Evolutionary conservation across 2,797 vertebrate species (phyloP).

Genomic region (Pantherophis vulpinus): DNA sequence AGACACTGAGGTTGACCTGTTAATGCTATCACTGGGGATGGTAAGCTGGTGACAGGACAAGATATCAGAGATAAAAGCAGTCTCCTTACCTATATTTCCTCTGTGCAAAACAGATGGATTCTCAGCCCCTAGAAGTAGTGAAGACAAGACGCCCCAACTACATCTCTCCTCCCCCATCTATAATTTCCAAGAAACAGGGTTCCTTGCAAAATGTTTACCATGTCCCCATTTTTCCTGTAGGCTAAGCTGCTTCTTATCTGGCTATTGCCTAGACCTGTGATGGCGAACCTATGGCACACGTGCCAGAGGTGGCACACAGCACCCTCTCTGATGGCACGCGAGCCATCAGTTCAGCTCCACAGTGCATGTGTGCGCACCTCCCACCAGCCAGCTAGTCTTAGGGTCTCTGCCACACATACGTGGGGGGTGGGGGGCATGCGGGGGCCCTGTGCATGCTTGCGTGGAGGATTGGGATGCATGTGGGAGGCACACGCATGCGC

Average conservation of each 20-base stretch:
- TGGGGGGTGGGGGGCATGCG: too few species aligned
- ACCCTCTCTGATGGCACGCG: too few species aligned
- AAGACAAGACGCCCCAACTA: neutral
- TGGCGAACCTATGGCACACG: too few species aligned
- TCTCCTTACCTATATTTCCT: neutral
- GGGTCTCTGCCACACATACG: too few species aligned
- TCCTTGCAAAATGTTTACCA: neutral
- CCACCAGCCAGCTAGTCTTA: too few species aligned
- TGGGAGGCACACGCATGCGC: too few species aligned
- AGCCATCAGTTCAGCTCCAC: too few species aligned
- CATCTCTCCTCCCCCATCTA: neutral
- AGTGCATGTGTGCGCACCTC: too few species aligned
- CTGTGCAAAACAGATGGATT: neutral
- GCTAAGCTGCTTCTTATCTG: neutral
- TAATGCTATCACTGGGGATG: neutral
- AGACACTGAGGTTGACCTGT: conserved; percentile 3
- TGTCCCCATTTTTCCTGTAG: neutral
- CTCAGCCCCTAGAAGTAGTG: neutral
- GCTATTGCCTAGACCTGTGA: neutral
- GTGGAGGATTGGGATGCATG: too few species aligned
- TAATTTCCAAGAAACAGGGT: neutral
- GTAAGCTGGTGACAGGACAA: neutral
- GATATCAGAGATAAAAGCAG: neutral
- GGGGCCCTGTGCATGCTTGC: too few species aligned
- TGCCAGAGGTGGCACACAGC: too few species aligned